Conservation (phyloP, 2,888 invertebrate genomes). For the Hydraecia micacea region DNA sequence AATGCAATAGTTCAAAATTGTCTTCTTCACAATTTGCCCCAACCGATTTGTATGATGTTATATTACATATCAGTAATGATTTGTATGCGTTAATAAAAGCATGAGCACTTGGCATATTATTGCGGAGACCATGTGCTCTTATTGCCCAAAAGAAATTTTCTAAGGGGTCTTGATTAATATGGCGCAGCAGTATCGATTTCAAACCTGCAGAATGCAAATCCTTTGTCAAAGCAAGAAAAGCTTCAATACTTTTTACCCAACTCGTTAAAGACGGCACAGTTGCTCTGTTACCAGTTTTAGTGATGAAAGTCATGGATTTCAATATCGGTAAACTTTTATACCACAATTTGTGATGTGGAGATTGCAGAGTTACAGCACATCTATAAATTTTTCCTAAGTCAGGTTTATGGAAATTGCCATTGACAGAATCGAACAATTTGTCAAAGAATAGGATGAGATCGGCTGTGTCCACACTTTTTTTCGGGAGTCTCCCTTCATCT, state of each 20-base stretch:
- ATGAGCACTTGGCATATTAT: conserved; percentile 3
- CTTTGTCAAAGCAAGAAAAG: conserved; percentile 34
- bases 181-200: conserved; percentile 7
- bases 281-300: not conserved
- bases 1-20: not conserved
- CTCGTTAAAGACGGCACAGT: conserved; percentile 7
- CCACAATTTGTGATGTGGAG: not conserved
- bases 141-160: conserved; percentile 6
- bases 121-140: conserved; percentile 3
- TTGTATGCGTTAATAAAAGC: conserved; percentile 3
- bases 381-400: not conserved
- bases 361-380: conserved; percentile 8
- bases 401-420: conserved; percentile 9
- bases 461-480: not conserved
- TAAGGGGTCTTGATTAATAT: conserved; percentile 3
- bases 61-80: conserved; percentile 7
- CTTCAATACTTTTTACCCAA: conserved; percentile 21
- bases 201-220: conserved; percentile 36
- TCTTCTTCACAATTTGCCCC: conserved; percentile 2
- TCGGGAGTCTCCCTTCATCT: not conserved
- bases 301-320: conserved; percentile 1
- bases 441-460: not conserved
- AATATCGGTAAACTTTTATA: conserved; percentile 7
- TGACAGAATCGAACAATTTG: too few relatives aligned
- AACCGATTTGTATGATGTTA: conserved; percentile 5